Evolutionary conservation across 2,113 vertebrate genomes (phyloP).

Genomic region (Zingel zingel): DNA sequence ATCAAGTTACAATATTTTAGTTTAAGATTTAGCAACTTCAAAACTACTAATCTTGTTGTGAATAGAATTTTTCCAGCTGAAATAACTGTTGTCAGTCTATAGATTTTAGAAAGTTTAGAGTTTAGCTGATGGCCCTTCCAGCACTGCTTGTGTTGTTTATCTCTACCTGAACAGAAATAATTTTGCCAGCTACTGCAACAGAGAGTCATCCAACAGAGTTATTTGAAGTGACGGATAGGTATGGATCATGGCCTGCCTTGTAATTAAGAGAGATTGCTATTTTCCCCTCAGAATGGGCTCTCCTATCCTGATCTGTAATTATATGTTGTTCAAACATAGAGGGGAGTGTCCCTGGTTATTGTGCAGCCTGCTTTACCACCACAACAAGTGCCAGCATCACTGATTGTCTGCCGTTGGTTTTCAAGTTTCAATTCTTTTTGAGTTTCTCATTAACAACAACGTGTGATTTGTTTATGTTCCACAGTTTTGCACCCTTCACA

Average conservation of each 20-base stretch:
- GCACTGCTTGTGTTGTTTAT: constrained; percentile 46
- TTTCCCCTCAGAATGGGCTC: constrained; percentile 81
- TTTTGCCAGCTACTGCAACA: constrained; percentile 60
- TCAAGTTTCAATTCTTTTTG: constrained; percentile 39
- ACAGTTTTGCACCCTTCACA: constrained; percentile 25
- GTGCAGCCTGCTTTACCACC: constrained; percentile 70
- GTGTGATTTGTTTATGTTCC: neutral
- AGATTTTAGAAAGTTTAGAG: neutral
- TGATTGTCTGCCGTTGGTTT: constrained; percentile 56
- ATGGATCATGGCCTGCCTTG: constrained; percentile 78
- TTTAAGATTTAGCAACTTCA: neutral
- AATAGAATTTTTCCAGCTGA: neutral
- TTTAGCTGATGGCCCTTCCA: neutral
- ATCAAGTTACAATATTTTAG: neutral
- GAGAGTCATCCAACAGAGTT: constrained; percentile 64
- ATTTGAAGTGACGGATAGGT: constrained; percentile 77
- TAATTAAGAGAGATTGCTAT: constrained; percentile 83
- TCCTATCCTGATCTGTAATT: constrained; percentile 83
- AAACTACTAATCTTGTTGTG: neutral
- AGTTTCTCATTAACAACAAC: constrained; percentile 27
- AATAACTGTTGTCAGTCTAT: neutral
- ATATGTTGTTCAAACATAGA: constrained; percentile 82
- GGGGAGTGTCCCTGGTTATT: constrained; percentile 80
- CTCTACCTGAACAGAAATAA: constrained; percentile 64
- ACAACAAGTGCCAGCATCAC: constrained; percentile 67